Conservation (phyloP, 1,140 invertebrate species). For the Macrostomum lignano region DNA sequence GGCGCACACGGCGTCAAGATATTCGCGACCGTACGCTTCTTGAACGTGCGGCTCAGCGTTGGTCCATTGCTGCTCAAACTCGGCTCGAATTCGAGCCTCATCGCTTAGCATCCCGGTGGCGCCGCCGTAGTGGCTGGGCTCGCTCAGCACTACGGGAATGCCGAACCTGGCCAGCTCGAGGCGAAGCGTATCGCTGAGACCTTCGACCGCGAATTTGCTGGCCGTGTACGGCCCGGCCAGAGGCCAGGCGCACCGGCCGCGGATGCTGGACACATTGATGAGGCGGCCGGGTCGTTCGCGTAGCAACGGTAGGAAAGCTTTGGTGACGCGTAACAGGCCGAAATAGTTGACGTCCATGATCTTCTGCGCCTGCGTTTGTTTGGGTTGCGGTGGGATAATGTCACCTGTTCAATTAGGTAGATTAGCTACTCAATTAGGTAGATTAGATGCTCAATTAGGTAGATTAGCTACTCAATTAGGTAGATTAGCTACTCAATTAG, state of each 20-base stretch:
- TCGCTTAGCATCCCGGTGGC: conserved; percentile 11
- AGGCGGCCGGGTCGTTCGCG: conserved; percentile 32
- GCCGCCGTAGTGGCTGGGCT: conserved; percentile 24
- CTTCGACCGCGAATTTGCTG: conserved; percentile 43
- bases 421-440: no score
- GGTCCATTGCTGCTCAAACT: conserved; percentile 9
- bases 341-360: conserved; percentile 19
- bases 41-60: conserved; percentile 9
- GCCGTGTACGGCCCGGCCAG: conserved; percentile 44
- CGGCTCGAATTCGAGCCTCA: neutral
- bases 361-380: no score
- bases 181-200: conserved; percentile 17
- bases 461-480: no score
- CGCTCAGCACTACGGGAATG: conserved; percentile 21
- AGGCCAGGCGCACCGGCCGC: conserved; percentile 39
- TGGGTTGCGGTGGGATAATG: no score
- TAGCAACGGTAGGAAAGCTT: conserved; percentile 17
- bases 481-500: no score
- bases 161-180: conserved; percentile 20
- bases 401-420: no score
- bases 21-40: conserved; percentile 11
- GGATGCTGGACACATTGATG: conserved; percentile 50
- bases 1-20: conserved; percentile 9
- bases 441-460: no score
- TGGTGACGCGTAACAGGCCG: conserved; percentile 19